Base-by-base conservation (phyloP, 2,797 vertebrate species). In the Microhierax caerulescens region DNA sequence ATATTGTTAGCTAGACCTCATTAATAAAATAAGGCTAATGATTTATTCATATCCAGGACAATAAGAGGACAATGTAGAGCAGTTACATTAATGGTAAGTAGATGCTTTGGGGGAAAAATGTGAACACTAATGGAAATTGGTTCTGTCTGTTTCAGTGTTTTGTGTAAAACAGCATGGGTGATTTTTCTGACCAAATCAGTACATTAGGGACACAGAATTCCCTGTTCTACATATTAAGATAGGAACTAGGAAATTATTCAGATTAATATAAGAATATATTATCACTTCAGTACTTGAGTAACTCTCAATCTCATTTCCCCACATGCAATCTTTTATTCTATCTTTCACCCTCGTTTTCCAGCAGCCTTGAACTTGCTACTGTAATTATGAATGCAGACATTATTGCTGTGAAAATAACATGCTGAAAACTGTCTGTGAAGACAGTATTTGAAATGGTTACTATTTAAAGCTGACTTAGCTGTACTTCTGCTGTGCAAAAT, bases 31-130 rank as follows among this genome's bases (percentile, higher is more conserved):
- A 98, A 96, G 95, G 51, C 91, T 93, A 95, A 98, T 98, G 97
- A 98, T 98, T 98, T 98, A 98, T 98, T 98, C 97, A 98, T 98
- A 96, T 93, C 92, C 88, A 92, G 98, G 98, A 98, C 98, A 98
- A 97, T 97, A 96, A 68, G 95, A 97, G 95, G 96, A 98, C 97
- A 96, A 96, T 94, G 76, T 41, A 83, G 96, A 94, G 65, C 88
- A 93, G 92, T 93, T 96, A 88, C 87, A 95, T 96, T 97, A 96
- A 95, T 96, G 95, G 93, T 83, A 97, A 97, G 93, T 88, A 95
- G 97, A 96, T 96, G 97, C 95, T 95, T 82, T 74, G 93, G 96
- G 96, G 95, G 56, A 54, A 95, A 95, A 95, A 94, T 65, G 57
- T 32, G 87, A 97, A 90, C 84, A 51, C 41, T 82, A 95, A 96